These are phyloP conservation scores for Protophormia terraenovae DNA, from an alignment of 2,888 invertebrate species.

Conservation along the genomic window DNA sequence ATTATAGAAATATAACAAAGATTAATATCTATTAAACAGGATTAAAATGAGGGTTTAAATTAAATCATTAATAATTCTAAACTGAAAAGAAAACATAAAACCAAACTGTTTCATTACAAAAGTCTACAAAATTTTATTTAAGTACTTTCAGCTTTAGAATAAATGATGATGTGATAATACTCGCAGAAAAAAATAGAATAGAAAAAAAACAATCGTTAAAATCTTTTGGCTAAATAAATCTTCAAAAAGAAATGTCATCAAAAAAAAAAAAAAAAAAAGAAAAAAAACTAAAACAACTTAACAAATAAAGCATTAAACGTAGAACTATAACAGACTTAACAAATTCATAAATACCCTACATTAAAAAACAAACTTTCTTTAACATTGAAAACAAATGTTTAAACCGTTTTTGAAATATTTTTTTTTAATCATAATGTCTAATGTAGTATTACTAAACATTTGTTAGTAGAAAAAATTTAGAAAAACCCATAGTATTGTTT, in stretches of 20 bases:
- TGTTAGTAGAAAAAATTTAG: not conserved
- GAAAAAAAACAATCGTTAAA: not conserved
- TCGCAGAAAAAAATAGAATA: not conserved
- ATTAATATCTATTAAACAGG: no score
- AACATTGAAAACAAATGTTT: no score
- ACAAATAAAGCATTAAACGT: not conserved
- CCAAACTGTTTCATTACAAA: not conserved
- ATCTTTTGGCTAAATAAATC: not conserved
- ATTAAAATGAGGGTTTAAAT: not conserved
- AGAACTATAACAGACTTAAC: no score
- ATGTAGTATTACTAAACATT: no score
- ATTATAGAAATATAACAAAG: not conserved
- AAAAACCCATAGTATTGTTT: conserved; percentile 48
- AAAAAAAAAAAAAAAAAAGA: not conserved
- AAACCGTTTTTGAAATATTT: no score
- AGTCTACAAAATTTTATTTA: not conserved
- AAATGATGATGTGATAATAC: not conserved
- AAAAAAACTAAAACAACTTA: not conserved
- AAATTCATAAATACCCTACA: no score
- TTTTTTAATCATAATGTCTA: no score
- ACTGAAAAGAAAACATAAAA: not conserved
- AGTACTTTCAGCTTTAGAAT: not conserved
- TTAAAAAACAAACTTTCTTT: no score
- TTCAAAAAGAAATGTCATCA: not conserved
- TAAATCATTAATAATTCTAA: not conserved